Percentiles rank a stretch among this genome's conserved stretches.
Evolutionary conservation across 2,797 vertebrate genomes (phyloP).

Genomic region (Melanotaenia parkinsoni): DNA sequence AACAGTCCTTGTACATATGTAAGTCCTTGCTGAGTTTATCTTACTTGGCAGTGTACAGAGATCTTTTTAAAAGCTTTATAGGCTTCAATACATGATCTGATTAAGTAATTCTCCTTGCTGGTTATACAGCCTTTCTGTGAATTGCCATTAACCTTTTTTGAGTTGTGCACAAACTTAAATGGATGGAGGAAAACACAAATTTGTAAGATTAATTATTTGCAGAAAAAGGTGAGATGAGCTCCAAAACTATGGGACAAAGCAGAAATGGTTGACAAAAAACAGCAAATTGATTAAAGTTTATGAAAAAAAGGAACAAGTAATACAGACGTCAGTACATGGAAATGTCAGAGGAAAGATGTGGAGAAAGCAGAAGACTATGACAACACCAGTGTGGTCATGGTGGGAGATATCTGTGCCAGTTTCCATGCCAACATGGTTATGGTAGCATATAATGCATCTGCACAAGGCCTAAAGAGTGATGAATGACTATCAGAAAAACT

Average conservation of each 20-base stretch:
- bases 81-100: slow-evolving; percentile 33
- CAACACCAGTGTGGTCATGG: slow-evolving; percentile 39
- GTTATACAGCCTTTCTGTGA: slow-evolving; percentile 51
- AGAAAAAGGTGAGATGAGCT: slow-evolving; percentile 11
- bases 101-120: background rate
- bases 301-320: background rate
- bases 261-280: background rate
- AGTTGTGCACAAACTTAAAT: slow-evolving; percentile 37
- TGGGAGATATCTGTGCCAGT: slow-evolving; percentile 59
- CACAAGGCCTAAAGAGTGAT: slow-evolving; percentile 37
- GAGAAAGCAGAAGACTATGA: slow-evolving; percentile 18
- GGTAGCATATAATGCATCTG: slow-evolving; percentile 36
- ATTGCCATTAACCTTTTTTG: slow-evolving; percentile 46
- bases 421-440: slow-evolving; percentile 69
- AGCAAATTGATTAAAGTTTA: background rate
- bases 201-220: slow-evolving; percentile 50
- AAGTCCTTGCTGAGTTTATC: slow-evolving; percentile 20
- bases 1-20: too few relatives aligned
- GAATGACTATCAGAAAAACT: slow-evolving; percentile 44
- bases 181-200: slow-evolving; percentile 57
- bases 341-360: slow-evolving; percentile 6
- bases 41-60: slow-evolving; percentile 13
- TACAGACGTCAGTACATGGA: slow-evolving; percentile 13
- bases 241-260: background rate
- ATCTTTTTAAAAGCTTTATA: slow-evolving; percentile 19